Evolutionary conservation across 2,888 invertebrate genomes (phyloP).

Genomic region (Coleophora deauratella): DNA sequence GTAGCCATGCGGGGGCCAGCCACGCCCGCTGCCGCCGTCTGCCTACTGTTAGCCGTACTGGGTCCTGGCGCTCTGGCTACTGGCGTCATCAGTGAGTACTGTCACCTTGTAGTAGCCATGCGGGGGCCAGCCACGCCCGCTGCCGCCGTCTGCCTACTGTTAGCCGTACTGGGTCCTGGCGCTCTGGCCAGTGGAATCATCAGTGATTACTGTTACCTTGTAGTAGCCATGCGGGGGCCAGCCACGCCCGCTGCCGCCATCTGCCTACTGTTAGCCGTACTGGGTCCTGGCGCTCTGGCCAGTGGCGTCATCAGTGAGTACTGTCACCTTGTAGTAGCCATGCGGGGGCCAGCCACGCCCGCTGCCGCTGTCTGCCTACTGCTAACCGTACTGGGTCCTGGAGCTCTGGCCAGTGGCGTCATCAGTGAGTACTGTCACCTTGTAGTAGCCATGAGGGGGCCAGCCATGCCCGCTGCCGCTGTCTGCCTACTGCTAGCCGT

Average conservation of each 20-base stretch:
- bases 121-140: not conserved
- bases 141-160: too few relatives aligned
- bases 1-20: constrained; percentile 61
- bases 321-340: not conserved
- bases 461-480: too few relatives aligned
- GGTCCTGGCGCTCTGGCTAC: constrained; percentile 28
- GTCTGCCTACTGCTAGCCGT: not conserved
- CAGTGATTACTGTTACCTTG: not conserved
- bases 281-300: too few relatives aligned
- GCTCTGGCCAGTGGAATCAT: not conserved
- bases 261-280: too few relatives aligned
- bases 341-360: not conserved
- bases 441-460: not conserved
- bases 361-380: not conserved
- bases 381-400: too few relatives aligned
- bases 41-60: constrained; percentile 32
- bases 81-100: constrained; percentile 9
- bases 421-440: not conserved
- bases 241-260: too few relatives aligned
- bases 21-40: constrained; percentile 39
- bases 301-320: not conserved
- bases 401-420: not conserved
- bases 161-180: too few relatives aligned
- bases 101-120: not conserved
- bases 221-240: not conserved